These are phyloP conservation scores for Pristiophorus japonicus DNA, from an alignment of 2,113 vertebrate species.

Conservation along the genomic window DNA sequence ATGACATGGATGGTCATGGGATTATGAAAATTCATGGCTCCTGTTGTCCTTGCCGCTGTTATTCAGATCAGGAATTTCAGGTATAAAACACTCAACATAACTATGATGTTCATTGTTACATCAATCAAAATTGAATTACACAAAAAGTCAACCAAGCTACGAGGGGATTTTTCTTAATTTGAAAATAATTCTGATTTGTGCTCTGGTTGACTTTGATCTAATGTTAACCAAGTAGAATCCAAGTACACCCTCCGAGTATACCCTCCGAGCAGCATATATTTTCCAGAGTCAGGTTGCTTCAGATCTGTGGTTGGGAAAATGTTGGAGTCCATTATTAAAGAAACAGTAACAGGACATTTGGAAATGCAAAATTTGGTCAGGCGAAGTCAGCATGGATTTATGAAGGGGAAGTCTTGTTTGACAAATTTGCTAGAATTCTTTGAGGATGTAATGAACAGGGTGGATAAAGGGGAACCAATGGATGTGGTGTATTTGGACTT, in stretches of 20 bases:
- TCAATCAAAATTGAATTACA: not conserved
- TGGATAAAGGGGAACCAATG: no score
- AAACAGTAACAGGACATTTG: no score
- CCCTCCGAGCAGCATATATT: not conserved
- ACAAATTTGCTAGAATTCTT: no score
- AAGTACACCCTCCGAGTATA: not conserved
- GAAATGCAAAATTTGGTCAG: no score
- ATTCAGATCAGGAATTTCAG: conserved; percentile 57
- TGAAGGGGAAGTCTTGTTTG: no score
- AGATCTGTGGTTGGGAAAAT: no score
- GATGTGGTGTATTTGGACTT: no score
- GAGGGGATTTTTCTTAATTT: not conserved
- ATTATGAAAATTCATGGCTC: conserved; percentile 52
- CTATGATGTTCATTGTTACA: not conserved
- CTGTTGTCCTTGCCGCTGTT: conserved; percentile 60
- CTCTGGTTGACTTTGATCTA: not conserved
- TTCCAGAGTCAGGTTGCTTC: not conserved
- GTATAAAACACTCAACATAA: conserved; percentile 43
- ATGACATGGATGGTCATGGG: conserved; percentile 41
- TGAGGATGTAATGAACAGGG: no score
- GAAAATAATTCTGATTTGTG: not conserved
- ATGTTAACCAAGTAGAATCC: not conserved
- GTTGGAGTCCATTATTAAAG: no score
- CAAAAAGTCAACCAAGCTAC: not conserved
- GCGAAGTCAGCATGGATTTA: no score